These are phyloP conservation scores for Drosophila sulfurigaster DNA, from an alignment of 1,140 invertebrate genomes.

Conservation along the genomic window DNA sequence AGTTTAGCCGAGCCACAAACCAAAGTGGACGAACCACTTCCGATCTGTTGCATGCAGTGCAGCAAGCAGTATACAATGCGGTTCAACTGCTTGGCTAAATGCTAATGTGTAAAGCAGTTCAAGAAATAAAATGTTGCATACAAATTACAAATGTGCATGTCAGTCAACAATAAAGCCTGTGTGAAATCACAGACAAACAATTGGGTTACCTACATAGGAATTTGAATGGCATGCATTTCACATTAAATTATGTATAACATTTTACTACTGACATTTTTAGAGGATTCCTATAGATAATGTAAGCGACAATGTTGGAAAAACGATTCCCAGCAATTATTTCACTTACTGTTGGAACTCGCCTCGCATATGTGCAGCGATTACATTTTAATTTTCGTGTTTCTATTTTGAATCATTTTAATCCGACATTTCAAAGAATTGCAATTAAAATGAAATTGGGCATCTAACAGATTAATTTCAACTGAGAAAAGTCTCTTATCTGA, in stretches of 20 bases:
- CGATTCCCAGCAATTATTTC: too few relatives aligned
- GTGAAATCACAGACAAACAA: background rate
- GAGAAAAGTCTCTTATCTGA: constrained; percentile 28
- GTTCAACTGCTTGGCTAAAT: constrained; percentile 1
- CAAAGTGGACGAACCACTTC: background rate
- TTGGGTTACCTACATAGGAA: constrained; percentile 1
- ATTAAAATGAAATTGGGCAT: constrained; percentile 28
- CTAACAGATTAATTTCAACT: constrained; percentile 26
- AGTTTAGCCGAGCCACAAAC: constrained; percentile 1
- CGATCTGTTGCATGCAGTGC: background rate
- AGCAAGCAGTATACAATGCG: background rate
- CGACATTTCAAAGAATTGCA: constrained; percentile 28
- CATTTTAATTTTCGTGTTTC: constrained; percentile 24
- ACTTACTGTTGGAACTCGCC: background rate
- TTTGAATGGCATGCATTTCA: background rate
- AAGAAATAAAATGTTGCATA: constrained; percentile 11
- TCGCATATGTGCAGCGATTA: constrained; percentile 4
- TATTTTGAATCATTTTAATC: constrained; percentile 27
- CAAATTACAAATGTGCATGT: constrained; percentile 1
- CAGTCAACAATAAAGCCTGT: constrained; percentile 6
- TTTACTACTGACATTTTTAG: background rate
- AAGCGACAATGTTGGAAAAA: too few relatives aligned
- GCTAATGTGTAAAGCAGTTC: background rate
- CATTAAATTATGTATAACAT: background rate
- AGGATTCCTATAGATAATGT: background rate